A percentile compares a stretch with the other conserved stretches of the same genome.
Conservation (phyloP, 2,888 invertebrate genomes). For the Hirtodrosophila histrioides region DNA sequence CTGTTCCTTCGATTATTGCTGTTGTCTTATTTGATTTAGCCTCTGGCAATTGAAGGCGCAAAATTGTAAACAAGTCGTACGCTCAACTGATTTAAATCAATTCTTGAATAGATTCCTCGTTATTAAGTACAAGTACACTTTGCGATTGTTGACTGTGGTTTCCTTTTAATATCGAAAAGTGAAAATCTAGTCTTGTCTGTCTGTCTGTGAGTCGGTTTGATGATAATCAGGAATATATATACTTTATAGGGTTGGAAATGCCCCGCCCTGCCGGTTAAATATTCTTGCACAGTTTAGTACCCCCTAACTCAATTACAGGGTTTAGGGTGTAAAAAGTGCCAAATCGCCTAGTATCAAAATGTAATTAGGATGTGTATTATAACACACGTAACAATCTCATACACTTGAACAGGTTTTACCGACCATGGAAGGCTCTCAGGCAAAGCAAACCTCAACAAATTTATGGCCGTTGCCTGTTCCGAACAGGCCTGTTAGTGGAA, state of each 20-base stretch:
- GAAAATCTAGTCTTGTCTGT: too few species aligned
- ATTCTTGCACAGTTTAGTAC: conserved; percentile 3
- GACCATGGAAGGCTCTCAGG: conserved; percentile 10
- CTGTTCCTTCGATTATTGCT: conserved; percentile 16
- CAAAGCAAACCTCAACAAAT: conserved; percentile 46
- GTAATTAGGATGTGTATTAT: conserved; percentile 64
- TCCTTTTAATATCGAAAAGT: neutral
- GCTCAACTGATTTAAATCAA: conserved; percentile 28
- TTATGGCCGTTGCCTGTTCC: conserved; percentile 59
- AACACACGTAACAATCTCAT: conserved; percentile 7
- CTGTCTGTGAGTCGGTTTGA: too few species aligned
- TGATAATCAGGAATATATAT: too few species aligned
- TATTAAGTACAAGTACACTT: neutral
- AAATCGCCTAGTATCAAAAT: conserved; percentile 59
- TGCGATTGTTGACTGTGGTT: neutral
- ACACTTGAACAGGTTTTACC: neutral
- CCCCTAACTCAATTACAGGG: too few species aligned
- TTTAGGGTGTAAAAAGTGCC: conserved; percentile 37
- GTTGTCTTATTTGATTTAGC: conserved; percentile 2
- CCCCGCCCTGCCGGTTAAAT: too few species aligned
- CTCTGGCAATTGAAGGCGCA: neutral
- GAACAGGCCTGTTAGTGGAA: conserved; percentile 16
- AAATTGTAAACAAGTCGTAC: conserved; percentile 25
- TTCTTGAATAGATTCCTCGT: conserved; percentile 1
- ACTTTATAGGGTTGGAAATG: too few species aligned